phyloP scores from a whole-genome alignment of 1,140 invertebrate species.

The Monomorium pharaonis region DNA sequence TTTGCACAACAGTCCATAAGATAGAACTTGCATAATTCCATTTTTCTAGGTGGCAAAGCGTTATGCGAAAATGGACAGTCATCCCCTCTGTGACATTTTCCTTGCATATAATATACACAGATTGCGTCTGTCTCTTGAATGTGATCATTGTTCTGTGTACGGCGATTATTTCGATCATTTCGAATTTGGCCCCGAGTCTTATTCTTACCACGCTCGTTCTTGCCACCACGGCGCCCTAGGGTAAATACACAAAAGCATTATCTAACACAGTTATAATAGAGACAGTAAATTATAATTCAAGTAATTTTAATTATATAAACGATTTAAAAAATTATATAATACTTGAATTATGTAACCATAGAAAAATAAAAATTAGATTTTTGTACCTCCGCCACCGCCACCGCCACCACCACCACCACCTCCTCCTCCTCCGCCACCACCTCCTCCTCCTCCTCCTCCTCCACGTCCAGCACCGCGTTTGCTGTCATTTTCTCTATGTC shows the following conservation, averaged over 20 bases:
- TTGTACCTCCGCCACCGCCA: slow-evolving; percentile 24
- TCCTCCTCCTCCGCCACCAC: background rate
- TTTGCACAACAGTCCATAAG: slow-evolving; percentile 98
- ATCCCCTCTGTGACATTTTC: slow-evolving; percentile 93
- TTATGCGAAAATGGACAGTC: slow-evolving; percentile 95
- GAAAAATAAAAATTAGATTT: background rate
- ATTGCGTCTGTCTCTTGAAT: slow-evolving; percentile 89
- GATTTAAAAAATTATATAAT: slow-evolving; percentile 29
- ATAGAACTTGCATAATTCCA: slow-evolving; percentile 99
- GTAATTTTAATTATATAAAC: slow-evolving; percentile 2
- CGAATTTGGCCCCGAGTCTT: slow-evolving; percentile 79
- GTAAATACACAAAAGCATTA: background rate
- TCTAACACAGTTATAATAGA: background rate
- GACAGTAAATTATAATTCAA: background rate
- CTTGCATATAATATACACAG: slow-evolving; percentile 94
- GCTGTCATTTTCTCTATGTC: slow-evolving; percentile 80
- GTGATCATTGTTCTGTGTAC: slow-evolving; percentile 82
- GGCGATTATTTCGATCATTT: slow-evolving; percentile 79
- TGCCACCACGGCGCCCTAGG: slow-evolving; percentile 77
- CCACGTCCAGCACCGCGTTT: slow-evolving; percentile 78
- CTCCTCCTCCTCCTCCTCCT: slow-evolving; percentile 45
- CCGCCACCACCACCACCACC: slow-evolving; percentile 23
- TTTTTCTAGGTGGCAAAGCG: slow-evolving; percentile 92
- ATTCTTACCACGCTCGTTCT: slow-evolving; percentile 83
- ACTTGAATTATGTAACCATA: background rate